These are phyloP conservation scores for Goniozus legneri DNA, from an alignment of 1,140 invertebrate species.

Conservation along the genomic window DNA sequence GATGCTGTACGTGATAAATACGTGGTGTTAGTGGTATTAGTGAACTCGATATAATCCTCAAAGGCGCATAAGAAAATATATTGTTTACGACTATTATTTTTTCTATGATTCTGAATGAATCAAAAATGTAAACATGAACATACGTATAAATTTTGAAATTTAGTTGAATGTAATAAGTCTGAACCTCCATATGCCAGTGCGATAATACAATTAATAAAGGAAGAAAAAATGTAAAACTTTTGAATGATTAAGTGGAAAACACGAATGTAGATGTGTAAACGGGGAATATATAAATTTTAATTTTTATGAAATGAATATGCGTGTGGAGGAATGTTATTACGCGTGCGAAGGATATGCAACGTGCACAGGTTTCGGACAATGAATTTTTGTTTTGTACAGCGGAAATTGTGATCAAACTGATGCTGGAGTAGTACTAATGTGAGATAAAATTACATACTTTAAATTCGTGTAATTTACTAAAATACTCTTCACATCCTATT, in stretches of 20 bases:
- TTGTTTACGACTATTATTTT: conserved; percentile 49
- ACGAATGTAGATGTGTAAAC: conserved; percentile 13
- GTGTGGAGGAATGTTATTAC: conserved; percentile 22
- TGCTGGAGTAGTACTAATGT: conserved; percentile 28
- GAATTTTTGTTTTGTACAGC: conserved; percentile 47
- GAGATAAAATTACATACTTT: conserved; percentile 14
- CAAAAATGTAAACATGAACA: conserved; percentile 28
- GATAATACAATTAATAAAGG: conserved; percentile 19
- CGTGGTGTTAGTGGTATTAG: too few species aligned
- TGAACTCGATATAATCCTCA: too few species aligned
- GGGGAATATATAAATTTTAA: conserved; percentile 29
- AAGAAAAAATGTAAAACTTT: conserved; percentile 17
- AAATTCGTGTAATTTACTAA: conserved; percentile 12
- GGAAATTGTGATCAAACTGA: conserved; percentile 40
- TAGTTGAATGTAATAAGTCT: conserved; percentile 27
- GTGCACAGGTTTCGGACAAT: conserved; percentile 37
- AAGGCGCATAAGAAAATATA: conserved; percentile 24
- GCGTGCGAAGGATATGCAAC: too few species aligned
- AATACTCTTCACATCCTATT: too few species aligned
- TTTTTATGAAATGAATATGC: conserved; percentile 25
- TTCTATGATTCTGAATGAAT: conserved; percentile 40
- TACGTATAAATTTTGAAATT: conserved; percentile 31
- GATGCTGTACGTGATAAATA: conserved; percentile 9
- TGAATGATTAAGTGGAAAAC: conserved; percentile 14
- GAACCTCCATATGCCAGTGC: conserved; percentile 21